Conservation (phyloP, 2,888 invertebrate species). For the Napeogenes inachia region DNA sequence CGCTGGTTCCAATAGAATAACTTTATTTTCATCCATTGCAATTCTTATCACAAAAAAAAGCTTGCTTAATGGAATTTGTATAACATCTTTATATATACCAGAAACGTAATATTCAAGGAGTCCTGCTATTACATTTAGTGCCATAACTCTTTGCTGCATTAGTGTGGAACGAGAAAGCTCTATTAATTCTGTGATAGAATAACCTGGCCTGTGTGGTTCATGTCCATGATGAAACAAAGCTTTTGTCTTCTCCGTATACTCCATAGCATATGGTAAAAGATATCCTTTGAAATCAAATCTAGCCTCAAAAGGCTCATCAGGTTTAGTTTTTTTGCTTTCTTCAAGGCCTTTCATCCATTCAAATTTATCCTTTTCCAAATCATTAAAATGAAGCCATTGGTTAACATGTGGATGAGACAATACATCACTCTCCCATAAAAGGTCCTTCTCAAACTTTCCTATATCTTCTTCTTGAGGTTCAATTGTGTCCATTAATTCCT, state of each 20-base stretch:
- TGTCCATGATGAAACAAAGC: constrained; percentile 94
- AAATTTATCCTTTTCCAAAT: constrained; percentile 90
- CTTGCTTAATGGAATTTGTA: constrained; percentile 86
- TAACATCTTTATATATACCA: constrained; percentile 86
- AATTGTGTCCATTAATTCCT: constrained; percentile 50
- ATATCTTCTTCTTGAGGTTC: constrained; percentile 29
- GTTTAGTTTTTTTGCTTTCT: constrained; percentile 73
- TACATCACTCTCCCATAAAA: constrained; percentile 76
- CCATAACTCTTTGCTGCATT: constrained; percentile 89
- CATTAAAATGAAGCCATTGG: constrained; percentile 91
- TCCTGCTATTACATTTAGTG: constrained; percentile 87
- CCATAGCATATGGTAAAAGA: constrained; percentile 83
- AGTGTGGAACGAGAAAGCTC: constrained; percentile 86
- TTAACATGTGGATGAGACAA: constrained; percentile 78
- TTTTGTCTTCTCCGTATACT: constrained; percentile 75
- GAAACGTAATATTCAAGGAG: constrained; percentile 83
- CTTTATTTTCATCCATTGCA: constrained; percentile 89
- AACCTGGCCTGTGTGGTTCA: constrained; percentile 93
- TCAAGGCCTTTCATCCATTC: constrained; percentile 89
- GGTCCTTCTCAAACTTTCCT: constrained; percentile 37
- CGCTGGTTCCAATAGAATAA: constrained; percentile 84
- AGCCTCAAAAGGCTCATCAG: constrained; percentile 84
- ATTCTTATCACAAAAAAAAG: constrained; percentile 88
- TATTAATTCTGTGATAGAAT: constrained; percentile 91
- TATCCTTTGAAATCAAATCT: constrained; percentile 90